These are phyloP conservation scores for Antennarius striatus DNA, from an alignment of 2,113 vertebrate species.

Conservation along the genomic window DNA sequence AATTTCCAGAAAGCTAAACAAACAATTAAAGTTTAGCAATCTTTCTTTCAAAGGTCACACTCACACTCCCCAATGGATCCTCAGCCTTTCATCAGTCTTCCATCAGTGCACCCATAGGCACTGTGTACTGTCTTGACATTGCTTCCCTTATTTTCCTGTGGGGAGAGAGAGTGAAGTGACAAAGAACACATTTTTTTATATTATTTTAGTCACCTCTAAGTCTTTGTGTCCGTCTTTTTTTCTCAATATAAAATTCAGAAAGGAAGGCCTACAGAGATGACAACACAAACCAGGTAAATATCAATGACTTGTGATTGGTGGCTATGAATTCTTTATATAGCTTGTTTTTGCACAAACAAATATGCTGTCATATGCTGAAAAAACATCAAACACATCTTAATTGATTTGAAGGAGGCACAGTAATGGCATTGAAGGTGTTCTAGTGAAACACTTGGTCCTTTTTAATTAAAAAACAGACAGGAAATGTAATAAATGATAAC, in stretches of 20 bases:
- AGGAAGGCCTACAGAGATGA: constrained; percentile 3
- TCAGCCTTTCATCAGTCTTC: too few relatives aligned
- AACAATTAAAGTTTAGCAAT: too few relatives aligned
- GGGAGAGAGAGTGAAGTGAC: constrained; percentile 11
- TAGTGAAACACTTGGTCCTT: constrained; percentile 13
- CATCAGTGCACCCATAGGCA: too few relatives aligned
- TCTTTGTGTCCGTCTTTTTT: constrained; percentile 4
- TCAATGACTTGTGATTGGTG: not conserved
- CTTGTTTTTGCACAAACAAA: not conserved
- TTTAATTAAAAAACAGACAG: not conserved
- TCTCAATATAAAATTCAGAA: constrained; percentile 1
- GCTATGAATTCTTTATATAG: not conserved
- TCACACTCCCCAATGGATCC: too few relatives aligned
- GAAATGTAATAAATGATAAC: constrained; percentile 53
- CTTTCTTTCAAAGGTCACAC: too few relatives aligned
- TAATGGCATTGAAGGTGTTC: constrained; percentile 10
- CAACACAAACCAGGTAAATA: constrained; percentile 3
- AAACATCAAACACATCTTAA: constrained; percentile 33
- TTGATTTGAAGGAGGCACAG: constrained; percentile 25
- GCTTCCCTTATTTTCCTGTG: constrained; percentile 22
- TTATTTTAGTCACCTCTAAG: not conserved
- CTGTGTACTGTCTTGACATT: constrained; percentile 13
- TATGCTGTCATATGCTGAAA: constrained; percentile 22
- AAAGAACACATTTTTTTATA: constrained; percentile 21
- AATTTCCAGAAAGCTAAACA: too few relatives aligned